Conservation (phyloP, 1,140 invertebrate genomes). For the Forficula auricularia region DNA sequence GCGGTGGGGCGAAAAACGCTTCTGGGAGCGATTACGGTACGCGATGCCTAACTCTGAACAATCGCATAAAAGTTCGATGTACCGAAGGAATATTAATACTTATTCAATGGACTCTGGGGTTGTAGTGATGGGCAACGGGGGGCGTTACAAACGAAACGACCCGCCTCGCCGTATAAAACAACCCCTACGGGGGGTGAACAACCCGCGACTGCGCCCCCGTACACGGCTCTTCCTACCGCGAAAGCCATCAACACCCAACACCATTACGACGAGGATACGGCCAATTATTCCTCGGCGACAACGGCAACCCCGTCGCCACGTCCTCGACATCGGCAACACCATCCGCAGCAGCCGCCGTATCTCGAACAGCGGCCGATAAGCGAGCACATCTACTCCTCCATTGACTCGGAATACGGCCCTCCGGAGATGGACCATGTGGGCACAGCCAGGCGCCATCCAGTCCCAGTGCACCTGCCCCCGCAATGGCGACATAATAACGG, state of each 20-base stretch:
- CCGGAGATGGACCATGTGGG: slow-evolving; percentile 27
- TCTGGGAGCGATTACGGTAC: slow-evolving; percentile 80
- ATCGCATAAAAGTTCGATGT: slow-evolving; percentile 36
- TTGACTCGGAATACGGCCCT: slow-evolving; percentile 63
- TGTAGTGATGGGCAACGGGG: slow-evolving; percentile 30
- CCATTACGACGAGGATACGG: slow-evolving; percentile 29
- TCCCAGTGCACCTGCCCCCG: slow-evolving; percentile 21
- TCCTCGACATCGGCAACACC: slow-evolving; percentile 34
- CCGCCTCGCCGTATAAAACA: slow-evolving; percentile 25
- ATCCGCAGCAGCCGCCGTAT: slow-evolving; percentile 15
- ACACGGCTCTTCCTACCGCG: slow-evolving; percentile 10
- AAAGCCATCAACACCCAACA: slow-evolving; percentile 23
- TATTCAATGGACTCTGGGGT: slow-evolving; percentile 48
- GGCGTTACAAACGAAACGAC: slow-evolving; percentile 22
- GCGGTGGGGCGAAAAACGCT: slow-evolving; percentile 74
- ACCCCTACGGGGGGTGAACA: slow-evolving; percentile 21
- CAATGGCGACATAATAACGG: slow-evolving; percentile 13
- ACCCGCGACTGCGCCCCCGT: slow-evolving; percentile 13
- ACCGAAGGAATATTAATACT: slow-evolving; percentile 57
- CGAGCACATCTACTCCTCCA: slow-evolving; percentile 73
- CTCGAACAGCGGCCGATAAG: slow-evolving; percentile 40
- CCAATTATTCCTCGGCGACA: slow-evolving; percentile 41
- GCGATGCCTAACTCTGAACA: slow-evolving; percentile 59
- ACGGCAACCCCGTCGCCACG: slow-evolving; percentile 41
- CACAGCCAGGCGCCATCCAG: slow-evolving; percentile 22